Evolutionary conservation across 2,888 invertebrate species (phyloP).

Genomic region (Amblyteles armatorius): DNA sequence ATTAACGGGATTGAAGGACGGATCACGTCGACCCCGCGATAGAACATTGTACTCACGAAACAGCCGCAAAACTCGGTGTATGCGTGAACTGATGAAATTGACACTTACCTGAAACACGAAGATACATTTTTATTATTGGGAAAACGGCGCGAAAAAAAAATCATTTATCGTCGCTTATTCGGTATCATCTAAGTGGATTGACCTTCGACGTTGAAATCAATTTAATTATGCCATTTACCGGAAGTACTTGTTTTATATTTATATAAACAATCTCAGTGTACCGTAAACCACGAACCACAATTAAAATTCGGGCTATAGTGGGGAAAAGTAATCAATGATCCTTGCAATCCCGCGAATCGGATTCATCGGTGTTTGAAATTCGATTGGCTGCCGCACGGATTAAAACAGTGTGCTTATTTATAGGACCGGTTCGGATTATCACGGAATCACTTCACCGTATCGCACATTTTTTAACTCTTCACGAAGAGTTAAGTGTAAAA

Average conservation of each 20-base stretch:
- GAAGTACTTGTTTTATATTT: too few species aligned
- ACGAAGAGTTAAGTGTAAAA: neutral
- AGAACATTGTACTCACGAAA: constrained; percentile 24
- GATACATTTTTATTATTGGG: neutral
- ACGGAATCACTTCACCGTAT: neutral
- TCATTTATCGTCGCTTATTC: neutral
- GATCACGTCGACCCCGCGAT: neutral
- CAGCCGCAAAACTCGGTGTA: neutral
- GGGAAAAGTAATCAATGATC: too few species aligned
- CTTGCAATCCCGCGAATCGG: too few species aligned
- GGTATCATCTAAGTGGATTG: too few species aligned
- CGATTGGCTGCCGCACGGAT: neutral
- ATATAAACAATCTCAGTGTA: too few species aligned
- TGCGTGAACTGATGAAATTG: neutral
- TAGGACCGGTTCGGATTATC: neutral
- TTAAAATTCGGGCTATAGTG: too few species aligned
- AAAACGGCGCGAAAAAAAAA: neutral
- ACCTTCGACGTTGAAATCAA: too few species aligned
- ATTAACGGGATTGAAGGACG: constrained; percentile 43
- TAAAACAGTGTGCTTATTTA: neutral
- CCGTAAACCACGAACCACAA: too few species aligned
- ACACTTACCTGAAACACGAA: constrained; percentile 21
- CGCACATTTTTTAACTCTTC: neutral
- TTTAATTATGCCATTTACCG: too few species aligned
- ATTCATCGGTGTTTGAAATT: too few species aligned